Percentiles rank a stretch among this genome's conserved stretches.
These are phyloP conservation scores for Yponomeuta malinellus DNA, from an alignment of 2,888 invertebrate species.

Conservation along the genomic window DNA sequence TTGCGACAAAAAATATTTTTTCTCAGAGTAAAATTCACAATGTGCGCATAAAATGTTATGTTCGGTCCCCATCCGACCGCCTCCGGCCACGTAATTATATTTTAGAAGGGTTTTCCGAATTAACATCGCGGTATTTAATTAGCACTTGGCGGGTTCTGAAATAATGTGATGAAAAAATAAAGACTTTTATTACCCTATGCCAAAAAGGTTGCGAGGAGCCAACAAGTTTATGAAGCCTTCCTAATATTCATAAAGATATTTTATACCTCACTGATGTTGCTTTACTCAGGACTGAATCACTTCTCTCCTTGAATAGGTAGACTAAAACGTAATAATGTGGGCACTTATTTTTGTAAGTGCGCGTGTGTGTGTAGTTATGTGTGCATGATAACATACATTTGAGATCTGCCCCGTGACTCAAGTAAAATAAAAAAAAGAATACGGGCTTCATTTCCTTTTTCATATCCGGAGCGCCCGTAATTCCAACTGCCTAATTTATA, in stretches of 20 bases:
- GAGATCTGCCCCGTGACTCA: not conserved
- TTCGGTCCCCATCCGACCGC: slow-evolving; percentile 2
- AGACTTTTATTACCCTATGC: not conserved
- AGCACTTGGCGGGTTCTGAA: slow-evolving; percentile 31
- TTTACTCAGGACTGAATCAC: not conserved
- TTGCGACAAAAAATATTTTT: not conserved
- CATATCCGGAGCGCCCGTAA: slow-evolving; percentile 38
- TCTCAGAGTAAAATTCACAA: not conserved
- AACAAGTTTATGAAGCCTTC: not conserved
- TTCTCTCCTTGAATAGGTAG: not conserved
- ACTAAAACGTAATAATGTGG: not conserved
- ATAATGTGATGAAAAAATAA: slow-evolving; percentile 16
- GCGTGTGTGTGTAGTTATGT: not conserved
- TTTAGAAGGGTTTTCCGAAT: slow-evolving; percentile 38
- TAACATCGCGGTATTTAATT: slow-evolving; percentile 36
- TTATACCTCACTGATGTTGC: not conserved
- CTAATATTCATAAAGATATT: not conserved
- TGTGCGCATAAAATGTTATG: slow-evolving; percentile 9
- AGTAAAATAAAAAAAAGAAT: slow-evolving; percentile 12
- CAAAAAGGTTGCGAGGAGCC: not conserved
- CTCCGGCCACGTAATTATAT: slow-evolving; percentile 29
- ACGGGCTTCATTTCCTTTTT: slow-evolving; percentile 37
- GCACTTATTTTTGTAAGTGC: not conserved
- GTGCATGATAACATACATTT: slow-evolving; percentile 1
- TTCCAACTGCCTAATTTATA: slow-evolving; percentile 16